Evolutionary conservation across 2,888 invertebrate species (phyloP), one percentile per base, ranked within the genome.

Genomic region (Hoplodrina ambigua): DNA sequence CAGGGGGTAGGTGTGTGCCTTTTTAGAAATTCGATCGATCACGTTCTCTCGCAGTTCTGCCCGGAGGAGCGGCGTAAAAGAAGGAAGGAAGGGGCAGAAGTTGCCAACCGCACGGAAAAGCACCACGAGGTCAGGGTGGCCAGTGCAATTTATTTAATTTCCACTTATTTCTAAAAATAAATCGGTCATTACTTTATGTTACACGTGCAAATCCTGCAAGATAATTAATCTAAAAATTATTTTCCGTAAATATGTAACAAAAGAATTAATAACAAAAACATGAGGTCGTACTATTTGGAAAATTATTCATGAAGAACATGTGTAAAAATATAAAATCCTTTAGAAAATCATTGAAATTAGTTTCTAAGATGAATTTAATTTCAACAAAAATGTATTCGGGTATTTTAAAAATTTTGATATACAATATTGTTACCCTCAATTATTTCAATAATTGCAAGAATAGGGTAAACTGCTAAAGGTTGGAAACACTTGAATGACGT

Each of bases 21-120:
- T 95, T 94, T 95, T 95, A 91, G 94, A 95, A 96, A 94, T 95
- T 96, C 94, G 95, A 96, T 95, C 95, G 95, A 96, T 96, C 95
- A 95, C 95, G 95, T 94, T 95, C 94, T 92, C 89, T 94, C 94
- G 90, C 93, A 91, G 92, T 91, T 95, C 95, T 95, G 94, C 90
- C 89, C 90, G 85, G 93, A 88, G 94, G 94, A 92, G 92, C 95
- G 94, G 94, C 95, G 95, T 90, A 95, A 95, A 95, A 95, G 95
- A 94, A 96, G 94, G 95, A 93, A 94, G 94, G 94, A 94, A 95
- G 94, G 94, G 94, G 91, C 92, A 92, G 87, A 87, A 90, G 90
- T 90, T 95, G 91, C 95, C 95, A 96, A 95, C 95, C 70, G 90
- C 85, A 87, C 91, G 84, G 81, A 81, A 90, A 89, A 91, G 85